Base-by-base conservation (phyloP, 2,113 vertebrate genomes). In the Donacobius atricapilla region DNA sequence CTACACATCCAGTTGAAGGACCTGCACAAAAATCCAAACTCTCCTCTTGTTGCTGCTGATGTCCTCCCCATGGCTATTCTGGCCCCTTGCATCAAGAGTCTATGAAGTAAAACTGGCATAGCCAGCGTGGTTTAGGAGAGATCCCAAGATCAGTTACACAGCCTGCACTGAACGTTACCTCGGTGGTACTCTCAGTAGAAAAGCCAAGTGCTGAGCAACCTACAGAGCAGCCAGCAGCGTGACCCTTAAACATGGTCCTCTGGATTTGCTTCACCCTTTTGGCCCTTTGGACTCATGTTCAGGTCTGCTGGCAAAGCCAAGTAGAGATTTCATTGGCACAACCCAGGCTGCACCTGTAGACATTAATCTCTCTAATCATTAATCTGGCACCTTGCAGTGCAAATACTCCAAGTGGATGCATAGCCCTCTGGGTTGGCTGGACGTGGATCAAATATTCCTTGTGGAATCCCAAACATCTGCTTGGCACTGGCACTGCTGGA, bases 381-480 rank as follows among this genome's bases (percentile, higher is more conserved):
- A 94, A 90, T 80, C 88, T 11, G 1, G 48, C 88, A 89, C 47
- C 56, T 84, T 33, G 65, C 72, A 83, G 12, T 53, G 64, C 87
- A 93, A 95, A 92, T 78, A 83, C 71, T 96, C 51, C 69, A 79
- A 92, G 64, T 47, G 78, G 66, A 45, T 3, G 3, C 3, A 0
- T 4, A 65, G 48, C 44, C 56, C 60, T 81, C 48, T 4, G 4
- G 17, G 30, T n/a, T 93, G 76, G 71, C 79, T 94, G 93, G 92
- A 83, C 3, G 24, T 25, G 35, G 64, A 73, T 88, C 90, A 95
- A 94, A 70, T 93, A 94, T 91, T 72, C 70, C 54, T 57, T 42
- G 47, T 89, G 89, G 94, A 93, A 96, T 95, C 66, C 45, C 70
- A 94, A 90, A 86, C 39, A 91, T 94, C 68, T 7, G 1, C 48